These are phyloP conservation scores for Mus spretus DNA, from an alignment of 2,797 vertebrate genomes.

Conservation along the genomic window DNA sequence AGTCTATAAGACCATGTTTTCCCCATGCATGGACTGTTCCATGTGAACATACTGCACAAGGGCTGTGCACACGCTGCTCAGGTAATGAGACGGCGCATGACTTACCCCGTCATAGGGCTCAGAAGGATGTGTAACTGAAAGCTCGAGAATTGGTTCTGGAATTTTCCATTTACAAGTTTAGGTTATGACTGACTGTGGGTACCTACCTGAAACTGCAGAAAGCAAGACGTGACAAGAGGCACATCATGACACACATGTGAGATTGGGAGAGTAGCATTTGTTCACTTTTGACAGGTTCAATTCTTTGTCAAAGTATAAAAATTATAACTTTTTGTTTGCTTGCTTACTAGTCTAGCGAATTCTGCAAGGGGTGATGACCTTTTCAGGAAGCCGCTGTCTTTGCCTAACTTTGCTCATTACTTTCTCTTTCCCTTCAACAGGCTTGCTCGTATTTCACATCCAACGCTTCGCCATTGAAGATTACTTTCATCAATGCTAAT, in stretches of 20 bases:
- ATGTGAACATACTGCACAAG: background rate
- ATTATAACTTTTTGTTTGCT: conserved; percentile 28
- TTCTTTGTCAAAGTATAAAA: conserved; percentile 62
- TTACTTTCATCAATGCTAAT: conserved; percentile 88
- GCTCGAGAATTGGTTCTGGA: background rate
- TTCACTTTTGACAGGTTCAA: background rate
- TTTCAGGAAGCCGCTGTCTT: background rate
- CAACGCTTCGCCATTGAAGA: conserved; percentile 88
- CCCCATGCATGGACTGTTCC: background rate
- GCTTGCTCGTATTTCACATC: conserved; percentile 90
- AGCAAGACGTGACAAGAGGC: background rate
- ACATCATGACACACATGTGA: background rate
- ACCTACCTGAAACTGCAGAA: background rate
- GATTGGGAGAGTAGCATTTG: background rate
- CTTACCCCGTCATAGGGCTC: background rate
- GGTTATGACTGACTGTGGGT: too few relatives aligned
- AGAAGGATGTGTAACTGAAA: background rate
- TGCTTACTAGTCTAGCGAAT: conserved; percentile 17
- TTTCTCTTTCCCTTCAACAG: conserved; percentile 75
- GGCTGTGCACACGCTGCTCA: background rate
- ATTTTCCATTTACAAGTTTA: background rate
- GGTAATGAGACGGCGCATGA: too few relatives aligned
- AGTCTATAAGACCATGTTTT: background rate
- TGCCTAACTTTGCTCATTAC: conserved; percentile 8
- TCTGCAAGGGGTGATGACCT: background rate